Conservation (phyloP, 1,140 invertebrate genomes). For the Tetragnatha versicolor region DNA sequence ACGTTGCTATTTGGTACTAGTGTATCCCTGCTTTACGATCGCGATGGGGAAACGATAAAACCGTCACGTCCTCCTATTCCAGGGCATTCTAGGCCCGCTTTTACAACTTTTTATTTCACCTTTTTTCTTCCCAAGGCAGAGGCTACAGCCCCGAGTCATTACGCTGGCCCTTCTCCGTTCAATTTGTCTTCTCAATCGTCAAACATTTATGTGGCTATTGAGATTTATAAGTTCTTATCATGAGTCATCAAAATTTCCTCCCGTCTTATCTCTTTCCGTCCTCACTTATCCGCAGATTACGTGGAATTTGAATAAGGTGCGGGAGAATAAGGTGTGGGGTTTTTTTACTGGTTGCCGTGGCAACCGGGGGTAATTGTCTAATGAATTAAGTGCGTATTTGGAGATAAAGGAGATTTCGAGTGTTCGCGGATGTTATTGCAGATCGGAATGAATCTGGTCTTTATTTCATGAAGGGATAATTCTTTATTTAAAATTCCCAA, state of each 20-base stretch:
- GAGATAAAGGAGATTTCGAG: no score
- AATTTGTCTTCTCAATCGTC: conserved; percentile 50
- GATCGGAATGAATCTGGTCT: no score
- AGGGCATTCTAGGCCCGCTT: not conserved
- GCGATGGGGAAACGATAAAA: conserved; percentile 47
- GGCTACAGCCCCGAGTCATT: conserved; percentile 35
- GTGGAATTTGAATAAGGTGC: no score
- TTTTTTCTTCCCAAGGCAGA: not conserved
- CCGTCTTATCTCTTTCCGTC: not conserved
- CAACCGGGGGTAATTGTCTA: no score
- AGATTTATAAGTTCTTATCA: conserved; percentile 52
- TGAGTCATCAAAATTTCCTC: conserved; percentile 8
- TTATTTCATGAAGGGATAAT: no score
- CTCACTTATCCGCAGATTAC: no score
- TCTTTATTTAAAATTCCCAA: no score
- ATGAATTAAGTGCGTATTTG: no score
- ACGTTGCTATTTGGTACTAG: no score
- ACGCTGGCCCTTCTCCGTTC: conserved; percentile 30
- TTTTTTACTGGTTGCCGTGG: no score
- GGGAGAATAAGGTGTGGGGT: no score
- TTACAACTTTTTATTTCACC: not conserved
- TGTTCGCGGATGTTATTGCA: no score
- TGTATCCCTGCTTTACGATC: conserved; percentile 16
- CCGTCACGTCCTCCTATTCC: conserved; percentile 47
- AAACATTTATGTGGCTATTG: conserved; percentile 51